Base-by-base conservation (phyloP, 2,113 vertebrate species). In the Planiliza haematocheilus region DNA sequence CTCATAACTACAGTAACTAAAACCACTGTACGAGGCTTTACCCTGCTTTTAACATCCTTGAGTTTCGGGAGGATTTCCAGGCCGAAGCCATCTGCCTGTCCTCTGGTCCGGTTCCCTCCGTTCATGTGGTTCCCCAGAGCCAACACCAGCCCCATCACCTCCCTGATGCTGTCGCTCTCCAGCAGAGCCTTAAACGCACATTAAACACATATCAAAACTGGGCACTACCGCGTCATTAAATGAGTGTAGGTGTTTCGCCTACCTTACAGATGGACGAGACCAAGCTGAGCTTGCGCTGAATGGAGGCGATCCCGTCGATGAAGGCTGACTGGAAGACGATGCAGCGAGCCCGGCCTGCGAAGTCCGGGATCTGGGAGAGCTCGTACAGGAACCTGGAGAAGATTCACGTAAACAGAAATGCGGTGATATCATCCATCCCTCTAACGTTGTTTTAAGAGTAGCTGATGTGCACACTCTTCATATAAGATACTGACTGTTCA, bases 111-210 rank as follows among this genome's bases (percentile, higher is more conserved):
- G 77, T 95, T 97, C 37, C 97, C 98, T 18, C 96, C 98, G 0
- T 99, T 99, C 98, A 99, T 99, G 41, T 97, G 95, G 91, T 99
- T 99, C 84, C 98, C 98, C 85, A 98, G 95, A 50, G 97, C 97
- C 82, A 99, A 87, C 88, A 99, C 94, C 75, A 99, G 91, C 0
- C 95, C 97, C 80, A 99, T 90, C 81, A 99, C 92, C 43, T 95
- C 93, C 83, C 92, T 96, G 64, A 98, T 95, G 16, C 93, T 92
- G 52, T 83, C 71, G 79, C 91, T 90, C 59, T 94, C 93, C 89
- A 95, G 77, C 87, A 99, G 92, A 61, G 86, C 93, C 98, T 99
- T 0, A 0, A 57, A 56, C n/a, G n/a, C n/a, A 83, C 17, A 61
- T 24, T 10, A 58, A 37, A 42, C 20, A 59, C 41, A 56, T 0